These are phyloP conservation scores for Pavo muticus DNA, from an alignment of 2,113 vertebrate genomes.

Conservation along the genomic window DNA sequence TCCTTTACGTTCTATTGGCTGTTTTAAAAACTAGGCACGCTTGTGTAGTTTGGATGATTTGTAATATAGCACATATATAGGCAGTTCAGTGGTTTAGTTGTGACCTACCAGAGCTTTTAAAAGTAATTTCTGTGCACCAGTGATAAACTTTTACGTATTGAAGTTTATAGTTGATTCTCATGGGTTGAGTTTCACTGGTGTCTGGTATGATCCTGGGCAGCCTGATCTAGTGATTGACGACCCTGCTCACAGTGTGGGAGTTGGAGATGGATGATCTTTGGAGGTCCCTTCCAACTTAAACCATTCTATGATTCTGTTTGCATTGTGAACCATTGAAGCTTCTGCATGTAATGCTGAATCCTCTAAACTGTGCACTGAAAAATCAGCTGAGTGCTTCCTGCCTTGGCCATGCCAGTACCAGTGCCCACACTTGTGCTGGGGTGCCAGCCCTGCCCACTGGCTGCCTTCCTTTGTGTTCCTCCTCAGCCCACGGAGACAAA, in stretches of 20 bases:
- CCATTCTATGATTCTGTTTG: neutral
- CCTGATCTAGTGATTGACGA: neutral
- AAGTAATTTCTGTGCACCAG: neutral
- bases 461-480: neutral
- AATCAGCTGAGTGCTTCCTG: neutral
- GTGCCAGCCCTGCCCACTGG: neutral
- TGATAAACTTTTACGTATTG: neutral
- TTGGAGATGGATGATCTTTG: too few relatives aligned
- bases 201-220: neutral
- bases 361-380: neutral
- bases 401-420: neutral
- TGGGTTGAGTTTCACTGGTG: neutral
- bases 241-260: too few relatives aligned
- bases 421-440: accelerated
- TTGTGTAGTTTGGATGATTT: neutral
- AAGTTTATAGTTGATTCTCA: neutral
- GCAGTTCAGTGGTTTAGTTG: neutral
- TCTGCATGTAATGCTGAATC: neutral
- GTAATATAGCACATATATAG: neutral
- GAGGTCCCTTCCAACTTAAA: too few relatives aligned
- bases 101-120: neutral
- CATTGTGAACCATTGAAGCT: neutral
- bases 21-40: neutral
- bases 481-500: neutral
- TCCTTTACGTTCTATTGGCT: neutral